phyloP scores from a whole-genome alignment of 2,797 vertebrate genomes.

The Squalus acanthias region DNA sequence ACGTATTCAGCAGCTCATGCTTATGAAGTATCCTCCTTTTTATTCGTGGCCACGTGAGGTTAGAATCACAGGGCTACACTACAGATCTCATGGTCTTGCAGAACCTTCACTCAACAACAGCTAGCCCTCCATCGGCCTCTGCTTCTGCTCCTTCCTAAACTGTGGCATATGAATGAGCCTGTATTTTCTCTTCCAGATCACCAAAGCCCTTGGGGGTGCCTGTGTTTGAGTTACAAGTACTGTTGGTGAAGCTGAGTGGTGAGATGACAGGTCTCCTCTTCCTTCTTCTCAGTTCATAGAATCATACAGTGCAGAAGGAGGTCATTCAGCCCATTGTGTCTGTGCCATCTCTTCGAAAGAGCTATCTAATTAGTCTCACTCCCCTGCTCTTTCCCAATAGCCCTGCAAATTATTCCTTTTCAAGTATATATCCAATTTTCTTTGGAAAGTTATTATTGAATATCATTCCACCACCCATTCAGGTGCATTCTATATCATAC shows the following conservation, averaged over 20 bases:
- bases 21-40: not conserved
- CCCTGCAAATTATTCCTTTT: too few relatives aligned
- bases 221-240: not conserved
- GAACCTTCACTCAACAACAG: not conserved
- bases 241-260: not conserved
- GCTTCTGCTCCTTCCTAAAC: not conserved
- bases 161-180: not conserved
- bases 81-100: too few relatives aligned
- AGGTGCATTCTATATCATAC: not conserved
- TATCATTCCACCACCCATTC: not conserved
- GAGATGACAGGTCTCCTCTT: not conserved
- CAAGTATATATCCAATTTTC: not conserved
- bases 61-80: too few relatives aligned
- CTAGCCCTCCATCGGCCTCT: not conserved
- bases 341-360: too few relatives aligned
- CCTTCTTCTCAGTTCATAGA: not conserved
- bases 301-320: not conserved
- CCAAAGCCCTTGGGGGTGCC: not conserved
- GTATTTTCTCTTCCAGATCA: not conserved
- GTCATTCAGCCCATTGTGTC: not conserved
- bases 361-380: too few relatives aligned
- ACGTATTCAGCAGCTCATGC: not conserved
- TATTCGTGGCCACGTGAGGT: not conserved
- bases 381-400: too few relatives aligned
- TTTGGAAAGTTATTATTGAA: not conserved